These are phyloP conservation scores for Didymodactylos carnosus DNA, from an alignment of 2,888 invertebrate species.

Conservation along the genomic window DNA sequence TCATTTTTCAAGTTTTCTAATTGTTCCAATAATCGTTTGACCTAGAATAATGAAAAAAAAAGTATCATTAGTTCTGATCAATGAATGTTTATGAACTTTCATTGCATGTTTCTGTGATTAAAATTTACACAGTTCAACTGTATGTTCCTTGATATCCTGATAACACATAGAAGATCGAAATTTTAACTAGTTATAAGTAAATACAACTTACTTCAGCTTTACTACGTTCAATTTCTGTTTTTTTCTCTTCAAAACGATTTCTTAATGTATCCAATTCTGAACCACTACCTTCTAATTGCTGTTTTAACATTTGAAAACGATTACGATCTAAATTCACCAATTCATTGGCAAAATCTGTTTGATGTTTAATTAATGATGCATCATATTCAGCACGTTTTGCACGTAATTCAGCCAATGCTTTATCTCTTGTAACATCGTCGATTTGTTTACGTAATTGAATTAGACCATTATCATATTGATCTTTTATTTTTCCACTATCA, in stretches of 20 bases:
- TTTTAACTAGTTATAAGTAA: no score
- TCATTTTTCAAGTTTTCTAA: conserved; percentile 9
- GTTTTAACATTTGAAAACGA: conserved; percentile 6
- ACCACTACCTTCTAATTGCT: conserved; percentile 3
- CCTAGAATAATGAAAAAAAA: no score
- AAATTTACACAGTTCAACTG: no score
- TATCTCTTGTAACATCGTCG: conserved; percentile 9
- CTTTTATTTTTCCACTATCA: conserved; percentile 13
- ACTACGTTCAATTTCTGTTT: conserved; percentile 6
- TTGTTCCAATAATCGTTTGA: conserved; percentile 10
- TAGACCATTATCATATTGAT: conserved; percentile 10
- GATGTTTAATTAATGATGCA: conserved; percentile 9
- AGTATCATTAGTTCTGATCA: no score
- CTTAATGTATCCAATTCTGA: conserved; percentile 6
- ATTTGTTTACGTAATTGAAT: conserved; percentile 10
- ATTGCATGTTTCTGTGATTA: no score
- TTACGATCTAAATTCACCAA: conserved; percentile 12
- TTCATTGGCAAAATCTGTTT: conserved; percentile 11
- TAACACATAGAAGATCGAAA: no score
- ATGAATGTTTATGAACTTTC: no score
- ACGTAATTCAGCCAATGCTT: conserved; percentile 12
- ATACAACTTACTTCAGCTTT: conserved; percentile 6
- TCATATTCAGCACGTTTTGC: conserved; percentile 14
- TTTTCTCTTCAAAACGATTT: conserved; percentile 1
- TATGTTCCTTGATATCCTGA: no score